A percentile compares a stretch with the other conserved stretches of the same genome.
Conservation (phyloP, 2,797 vertebrate species). For the Cichlasoma orientale region DNA sequence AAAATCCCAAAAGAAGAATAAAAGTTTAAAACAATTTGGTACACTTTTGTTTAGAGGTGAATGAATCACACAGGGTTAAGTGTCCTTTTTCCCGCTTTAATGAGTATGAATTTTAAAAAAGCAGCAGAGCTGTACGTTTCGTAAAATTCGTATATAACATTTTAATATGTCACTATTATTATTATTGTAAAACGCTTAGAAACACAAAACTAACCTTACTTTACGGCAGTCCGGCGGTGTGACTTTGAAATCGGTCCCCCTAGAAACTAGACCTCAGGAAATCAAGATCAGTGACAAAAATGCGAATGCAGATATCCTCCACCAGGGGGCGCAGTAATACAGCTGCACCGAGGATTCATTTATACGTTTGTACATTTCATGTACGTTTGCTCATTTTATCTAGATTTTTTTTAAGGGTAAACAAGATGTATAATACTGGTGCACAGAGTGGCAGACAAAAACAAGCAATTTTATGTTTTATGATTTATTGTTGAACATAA, state of each 20-base stretch:
- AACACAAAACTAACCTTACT: constrained; percentile 54
- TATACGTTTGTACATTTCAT: not conserved
- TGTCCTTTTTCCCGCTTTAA: not conserved
- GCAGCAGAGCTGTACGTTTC: not conserved
- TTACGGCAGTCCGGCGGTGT: constrained; percentile 30
- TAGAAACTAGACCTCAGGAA: constrained; percentile 47
- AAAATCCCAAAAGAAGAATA: not conserved
- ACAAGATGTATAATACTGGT: not conserved
- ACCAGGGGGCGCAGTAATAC: constrained; percentile 39
- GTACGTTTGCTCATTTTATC: not conserved
- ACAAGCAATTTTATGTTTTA: too few species aligned
- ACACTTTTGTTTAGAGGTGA: not conserved
- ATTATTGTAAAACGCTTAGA: not conserved
- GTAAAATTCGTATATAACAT: not conserved
- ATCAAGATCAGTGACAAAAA: not conserved
- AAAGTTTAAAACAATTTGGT: not conserved
- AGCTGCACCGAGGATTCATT: too few species aligned
- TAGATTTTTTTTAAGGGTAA: not conserved
- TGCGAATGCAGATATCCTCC: constrained; percentile 7
- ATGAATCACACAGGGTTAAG: not conserved
- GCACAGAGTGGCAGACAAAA: not conserved
- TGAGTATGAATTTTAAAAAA: not conserved
- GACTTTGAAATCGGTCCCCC: constrained; percentile 58
- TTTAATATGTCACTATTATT: not conserved
- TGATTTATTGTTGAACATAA: not conserved